A percentile compares a stretch with the other conserved stretches of the same genome.
These are phyloP conservation scores for Lepilemur septentrionalis DNA, from an alignment of 2,797 vertebrate genomes.

Conservation along the genomic window DNA sequence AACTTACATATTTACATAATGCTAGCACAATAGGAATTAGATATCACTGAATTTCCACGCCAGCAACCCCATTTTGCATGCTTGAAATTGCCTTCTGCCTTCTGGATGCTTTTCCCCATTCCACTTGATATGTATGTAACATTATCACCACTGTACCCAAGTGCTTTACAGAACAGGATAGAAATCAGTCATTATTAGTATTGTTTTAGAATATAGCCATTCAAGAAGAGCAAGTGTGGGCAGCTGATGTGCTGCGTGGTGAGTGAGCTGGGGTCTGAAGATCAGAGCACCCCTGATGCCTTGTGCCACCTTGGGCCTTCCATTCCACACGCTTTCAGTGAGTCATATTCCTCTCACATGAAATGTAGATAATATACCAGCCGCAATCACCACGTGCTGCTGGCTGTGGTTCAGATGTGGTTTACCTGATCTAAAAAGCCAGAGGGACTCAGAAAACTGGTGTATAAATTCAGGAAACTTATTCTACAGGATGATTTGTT, in stretches of 20 bases:
- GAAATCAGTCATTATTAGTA: slow-evolving; percentile 4
- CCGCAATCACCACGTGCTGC: neutral
- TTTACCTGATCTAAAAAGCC: neutral
- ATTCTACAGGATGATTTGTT: neutral
- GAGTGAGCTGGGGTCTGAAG: neutral
- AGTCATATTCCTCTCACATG: neutral
- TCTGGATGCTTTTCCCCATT: neutral
- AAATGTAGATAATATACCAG: neutral
- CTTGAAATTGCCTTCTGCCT: slow-evolving; percentile 33
- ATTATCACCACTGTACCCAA: neutral
- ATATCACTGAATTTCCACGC: slow-evolving; percentile 42
- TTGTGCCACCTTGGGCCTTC: neutral
- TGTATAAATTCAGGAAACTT: neutral
- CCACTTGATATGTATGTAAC: neutral
- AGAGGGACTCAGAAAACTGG: neutral
- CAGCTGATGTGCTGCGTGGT: neutral
- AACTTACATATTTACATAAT: slow-evolving; percentile 48
- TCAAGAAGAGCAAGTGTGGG: neutral
- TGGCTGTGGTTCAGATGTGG: neutral
- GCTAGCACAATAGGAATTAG: neutral
- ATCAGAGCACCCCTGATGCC: neutral
- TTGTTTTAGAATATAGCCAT: neutral
- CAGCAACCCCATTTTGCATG: slow-evolving; percentile 51
- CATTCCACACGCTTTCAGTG: neutral
- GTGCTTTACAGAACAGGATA: neutral